Conservation (phyloP, 2,888 invertebrate species). For the Hemistola chrysoprasaria region DNA sequence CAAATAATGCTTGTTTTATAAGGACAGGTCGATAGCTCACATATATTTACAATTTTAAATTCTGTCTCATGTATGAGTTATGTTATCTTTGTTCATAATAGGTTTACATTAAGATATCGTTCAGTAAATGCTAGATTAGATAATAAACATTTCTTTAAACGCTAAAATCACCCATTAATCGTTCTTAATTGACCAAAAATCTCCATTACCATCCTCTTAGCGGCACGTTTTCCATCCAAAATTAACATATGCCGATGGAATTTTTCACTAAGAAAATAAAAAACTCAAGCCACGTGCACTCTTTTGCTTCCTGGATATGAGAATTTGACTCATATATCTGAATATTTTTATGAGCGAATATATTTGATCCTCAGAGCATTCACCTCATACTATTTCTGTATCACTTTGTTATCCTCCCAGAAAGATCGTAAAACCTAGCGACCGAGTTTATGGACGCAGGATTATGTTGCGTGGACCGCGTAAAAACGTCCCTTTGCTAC, state of each 20-base stretch:
- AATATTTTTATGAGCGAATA: constrained; percentile 57
- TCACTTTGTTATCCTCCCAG: constrained; percentile 37
- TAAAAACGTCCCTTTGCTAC: constrained; percentile 24
- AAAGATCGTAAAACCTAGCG: constrained; percentile 41
- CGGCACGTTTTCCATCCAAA: not conserved
- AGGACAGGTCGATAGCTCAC: too few relatives aligned
- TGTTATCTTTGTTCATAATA: too few relatives aligned
- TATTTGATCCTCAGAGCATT: constrained; percentile 34
- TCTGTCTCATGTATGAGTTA: too few relatives aligned
- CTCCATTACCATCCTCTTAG: too few relatives aligned
- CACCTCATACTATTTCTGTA: constrained; percentile 42
- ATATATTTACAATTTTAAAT: too few relatives aligned
- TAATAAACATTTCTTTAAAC: too few relatives aligned
- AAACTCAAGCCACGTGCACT: constrained; percentile 41
- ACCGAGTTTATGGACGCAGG: constrained; percentile 32
- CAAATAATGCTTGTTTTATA: too few relatives aligned
- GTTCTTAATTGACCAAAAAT: too few relatives aligned
- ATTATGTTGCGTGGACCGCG: constrained; percentile 29
- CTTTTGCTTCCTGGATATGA: constrained; percentile 45
- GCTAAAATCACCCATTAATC: not conserved
- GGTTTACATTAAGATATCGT: too few relatives aligned
- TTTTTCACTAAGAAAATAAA: constrained; percentile 28
- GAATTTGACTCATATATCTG: constrained; percentile 29
- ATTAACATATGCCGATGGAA: constrained; percentile 11
- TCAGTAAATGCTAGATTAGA: too few relatives aligned